phyloP scores from a whole-genome alignment of 2,888 invertebrate genomes.

The Bruchidius siliquastri region DNA sequence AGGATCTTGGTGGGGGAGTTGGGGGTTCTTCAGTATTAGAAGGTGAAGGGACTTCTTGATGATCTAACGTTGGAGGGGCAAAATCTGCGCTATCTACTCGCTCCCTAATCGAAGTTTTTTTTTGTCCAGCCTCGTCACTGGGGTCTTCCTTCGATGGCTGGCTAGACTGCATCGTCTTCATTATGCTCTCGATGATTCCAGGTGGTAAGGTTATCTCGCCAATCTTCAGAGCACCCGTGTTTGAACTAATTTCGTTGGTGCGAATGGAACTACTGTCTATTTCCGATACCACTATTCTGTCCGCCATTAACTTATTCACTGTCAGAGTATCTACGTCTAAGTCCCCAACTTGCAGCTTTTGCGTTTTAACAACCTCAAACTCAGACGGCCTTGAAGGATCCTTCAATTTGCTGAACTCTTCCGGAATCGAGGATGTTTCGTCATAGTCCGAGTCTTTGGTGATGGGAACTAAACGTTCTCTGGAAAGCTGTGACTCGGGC shows the following conservation, averaged over 20 bases:
- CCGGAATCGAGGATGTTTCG: constrained; percentile 40
- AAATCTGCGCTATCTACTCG: not conserved
- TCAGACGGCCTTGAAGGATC: constrained; percentile 26
- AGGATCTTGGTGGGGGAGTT: not conserved
- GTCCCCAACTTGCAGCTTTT: constrained; percentile 66
- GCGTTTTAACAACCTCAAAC: constrained; percentile 48
- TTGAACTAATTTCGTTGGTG: constrained; percentile 67
- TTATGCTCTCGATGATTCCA: constrained; percentile 63
- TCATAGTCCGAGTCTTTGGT: constrained; percentile 32
- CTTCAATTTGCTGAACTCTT: constrained; percentile 35
- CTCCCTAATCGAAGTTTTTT: constrained; percentile 42
- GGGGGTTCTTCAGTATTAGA: not conserved
- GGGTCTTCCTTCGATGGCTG: constrained; percentile 17
- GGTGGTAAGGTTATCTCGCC: constrained; percentile 66
- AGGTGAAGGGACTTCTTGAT: not conserved
- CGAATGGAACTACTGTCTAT: constrained; percentile 71
- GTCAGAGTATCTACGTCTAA: constrained; percentile 74
- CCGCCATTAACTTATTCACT: constrained; percentile 74
- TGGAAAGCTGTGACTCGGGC: constrained; percentile 32
- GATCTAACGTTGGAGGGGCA: not conserved
- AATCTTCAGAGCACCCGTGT: constrained; percentile 62
- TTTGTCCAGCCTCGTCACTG: constrained; percentile 29
- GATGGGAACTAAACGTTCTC: constrained; percentile 37
- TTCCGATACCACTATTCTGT: constrained; percentile 75
- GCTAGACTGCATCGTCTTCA: constrained; percentile 37